Evolutionary conservation across 2,888 invertebrate genomes (phyloP), one percentile per base, ranked within the genome.

Genomic region (Miltochrista miniata): DNA sequence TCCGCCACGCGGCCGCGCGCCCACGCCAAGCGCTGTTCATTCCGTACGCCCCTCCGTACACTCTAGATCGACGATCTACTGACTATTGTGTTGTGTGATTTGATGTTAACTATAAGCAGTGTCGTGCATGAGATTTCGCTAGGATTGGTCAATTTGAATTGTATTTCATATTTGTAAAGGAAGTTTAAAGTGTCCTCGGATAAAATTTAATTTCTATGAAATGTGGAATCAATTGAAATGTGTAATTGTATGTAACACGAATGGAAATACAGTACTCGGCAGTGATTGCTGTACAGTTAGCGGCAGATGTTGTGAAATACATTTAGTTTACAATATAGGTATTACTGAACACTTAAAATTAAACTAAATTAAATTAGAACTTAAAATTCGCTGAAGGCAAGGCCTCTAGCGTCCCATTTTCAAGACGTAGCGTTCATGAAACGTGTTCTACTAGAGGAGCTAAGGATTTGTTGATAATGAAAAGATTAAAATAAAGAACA

Each of bases 31-130:
- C 72, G 78, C 79, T 79, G 73, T 85, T 83, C 86, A 85, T 87
- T 85, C 85, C 85, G 86, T 84, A n/a, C n/a, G n/a, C n/a, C n/a
- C n/a, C 86, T 85, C 85, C 85, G 86, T 24, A 83, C 79, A 81
- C 76, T 80, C 82, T 79, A 76, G 81, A 75, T 79, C 79, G 85
- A 83, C 84, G 80, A 81, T 83, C 77, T 74, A 82, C 79, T 76
- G 74, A 78, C 78, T 81, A 74, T 79, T 82, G 83, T 86, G 81
- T 83, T 84, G 85, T 86, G 86, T 83, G 84, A 81, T 77, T 85
- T 81, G 80, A 81, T 85, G 81, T 85, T 84, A 79, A 77, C 64
- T 72, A 61, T 79, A 81, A 79, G 79, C 68, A 70, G 70, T 69
- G 61, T 72, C 67, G 71, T 75, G 71, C 68, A 71, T 75, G 71